These are phyloP conservation scores for Xyrauchen texanus DNA, from an alignment of 2,113 vertebrate genomes.

Conservation along the genomic window DNA sequence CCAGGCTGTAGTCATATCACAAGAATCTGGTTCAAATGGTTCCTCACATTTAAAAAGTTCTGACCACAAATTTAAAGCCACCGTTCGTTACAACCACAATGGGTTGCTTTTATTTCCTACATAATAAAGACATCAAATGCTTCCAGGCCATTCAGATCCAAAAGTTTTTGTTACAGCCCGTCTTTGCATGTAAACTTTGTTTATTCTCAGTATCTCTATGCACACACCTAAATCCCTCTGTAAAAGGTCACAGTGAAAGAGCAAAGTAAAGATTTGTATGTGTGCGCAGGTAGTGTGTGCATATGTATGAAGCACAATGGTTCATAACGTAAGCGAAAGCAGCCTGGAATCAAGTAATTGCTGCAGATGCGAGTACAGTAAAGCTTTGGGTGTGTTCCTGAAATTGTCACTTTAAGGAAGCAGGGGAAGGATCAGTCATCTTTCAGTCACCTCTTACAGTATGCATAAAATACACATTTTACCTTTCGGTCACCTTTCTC, in stretches of 20 bases:
- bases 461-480: too few relatives aligned
- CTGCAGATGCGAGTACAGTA: conserved; percentile 28
- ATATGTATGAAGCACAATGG: not conserved
- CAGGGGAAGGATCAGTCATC: not conserved
- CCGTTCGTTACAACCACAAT: too few relatives aligned
- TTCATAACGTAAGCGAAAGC: conserved; percentile 15
- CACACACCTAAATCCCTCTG: conserved; percentile 31
- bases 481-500: conserved; percentile 50
- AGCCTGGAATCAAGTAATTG: not conserved
- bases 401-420: conserved; percentile 36
- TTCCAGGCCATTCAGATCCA: not conserved
- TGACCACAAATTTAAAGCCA: not conserved
- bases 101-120: too few relatives aligned
- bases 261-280: conserved; percentile 24
- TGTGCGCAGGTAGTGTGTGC: conserved; percentile 5
- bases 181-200: conserved; percentile 2
- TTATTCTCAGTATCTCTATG: conserved; percentile 21
- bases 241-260: conserved; percentile 39
- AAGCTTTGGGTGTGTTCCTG: conserved; percentile 40
- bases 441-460: conserved; percentile 58
- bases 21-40: conserved; percentile 66
- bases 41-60: conserved; percentile 32
- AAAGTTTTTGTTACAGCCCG: not conserved
- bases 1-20: conserved; percentile 66
- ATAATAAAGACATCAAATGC: not conserved